Conservation (phyloP, 2,113 vertebrate species). For the Anarhynchus alexandrinus region DNA sequence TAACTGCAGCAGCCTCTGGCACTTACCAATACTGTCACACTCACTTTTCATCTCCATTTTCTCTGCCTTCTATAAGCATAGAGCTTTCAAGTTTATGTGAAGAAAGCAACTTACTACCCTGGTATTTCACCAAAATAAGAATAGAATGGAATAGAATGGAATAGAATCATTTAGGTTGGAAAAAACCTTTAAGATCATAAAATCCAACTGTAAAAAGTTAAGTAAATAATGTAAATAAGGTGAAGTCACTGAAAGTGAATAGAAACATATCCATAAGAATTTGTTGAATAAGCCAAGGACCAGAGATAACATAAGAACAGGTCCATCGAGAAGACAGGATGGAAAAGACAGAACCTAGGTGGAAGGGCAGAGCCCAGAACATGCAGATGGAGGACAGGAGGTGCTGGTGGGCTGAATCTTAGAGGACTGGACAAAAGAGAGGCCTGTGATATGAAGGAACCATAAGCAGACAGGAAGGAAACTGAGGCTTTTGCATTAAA, state of each 20-base stretch:
- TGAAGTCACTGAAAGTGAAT: neutral
- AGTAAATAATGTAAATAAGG: neutral
- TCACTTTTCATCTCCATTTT: neutral
- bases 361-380: neutral
- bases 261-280: neutral
- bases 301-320: neutral
- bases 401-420: rapidly evolving
- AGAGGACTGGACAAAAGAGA: neutral
- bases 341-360: neutral
- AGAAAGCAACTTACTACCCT: neutral
- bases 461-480: neutral
- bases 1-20: neutral
- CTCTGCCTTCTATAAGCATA: neutral
- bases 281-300: neutral
- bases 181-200: neutral
- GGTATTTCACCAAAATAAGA: neutral
- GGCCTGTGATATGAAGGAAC: neutral
- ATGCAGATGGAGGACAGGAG: neutral
- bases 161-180: neutral
- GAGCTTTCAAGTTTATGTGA: neutral
- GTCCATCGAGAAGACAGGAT: rapidly evolving
- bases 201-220: neutral
- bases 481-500: neutral
- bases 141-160: too few relatives aligned
- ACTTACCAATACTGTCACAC: neutral